Conservation (phyloP, 2,888 invertebrate species). For the Machimus rusticus region DNA sequence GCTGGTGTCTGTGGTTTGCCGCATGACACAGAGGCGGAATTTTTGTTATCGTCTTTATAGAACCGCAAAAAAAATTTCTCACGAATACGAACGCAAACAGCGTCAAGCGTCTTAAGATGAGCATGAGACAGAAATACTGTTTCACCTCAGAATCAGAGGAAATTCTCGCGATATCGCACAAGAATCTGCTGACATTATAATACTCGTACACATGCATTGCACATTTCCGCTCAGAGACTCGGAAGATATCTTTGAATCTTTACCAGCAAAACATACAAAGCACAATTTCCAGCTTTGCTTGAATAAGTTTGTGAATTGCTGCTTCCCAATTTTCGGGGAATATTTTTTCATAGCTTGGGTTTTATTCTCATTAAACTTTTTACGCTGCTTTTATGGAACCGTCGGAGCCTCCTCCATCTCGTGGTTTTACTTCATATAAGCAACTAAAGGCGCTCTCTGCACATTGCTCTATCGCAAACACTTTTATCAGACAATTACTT, state of each 20-base stretch:
- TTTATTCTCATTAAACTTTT: not conserved
- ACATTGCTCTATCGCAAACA: not conserved
- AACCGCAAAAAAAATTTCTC: not conserved
- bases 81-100: not conserved
- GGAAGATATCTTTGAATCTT: not conserved
- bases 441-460: not conserved
- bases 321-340: not conserved
- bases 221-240: not conserved
- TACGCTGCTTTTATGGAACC: not conserved
- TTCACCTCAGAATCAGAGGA: not conserved
- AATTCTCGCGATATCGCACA: not conserved
- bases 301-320: not conserved
- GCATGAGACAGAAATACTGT: not conserved
- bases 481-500: not conserved
- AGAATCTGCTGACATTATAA: not conserved
- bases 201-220: not conserved
- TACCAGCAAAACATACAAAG: not conserved
- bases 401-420: not conserved
- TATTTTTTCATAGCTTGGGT: not conserved
- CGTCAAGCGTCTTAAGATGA: not conserved
- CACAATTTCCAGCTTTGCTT: not conserved
- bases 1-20: not conserved
- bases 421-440: not conserved
- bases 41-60: not conserved
- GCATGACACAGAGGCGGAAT: not conserved